Conservation (phyloP, 2,113 vertebrate genomes). For the pig (Sus scrofa) region DNA sequence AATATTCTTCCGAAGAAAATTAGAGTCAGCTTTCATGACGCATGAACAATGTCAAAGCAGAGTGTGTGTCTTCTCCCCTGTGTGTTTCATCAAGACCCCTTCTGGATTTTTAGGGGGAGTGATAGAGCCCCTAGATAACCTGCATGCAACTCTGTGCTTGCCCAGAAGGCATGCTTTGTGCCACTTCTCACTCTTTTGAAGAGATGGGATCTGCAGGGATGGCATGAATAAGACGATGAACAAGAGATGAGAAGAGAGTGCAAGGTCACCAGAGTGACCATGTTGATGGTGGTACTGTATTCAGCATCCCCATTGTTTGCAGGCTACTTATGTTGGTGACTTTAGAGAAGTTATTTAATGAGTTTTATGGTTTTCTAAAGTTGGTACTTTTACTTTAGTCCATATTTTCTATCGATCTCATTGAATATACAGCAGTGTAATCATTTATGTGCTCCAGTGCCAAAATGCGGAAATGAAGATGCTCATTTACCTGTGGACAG, state of each 20-base stretch:
- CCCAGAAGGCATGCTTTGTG: not conserved
- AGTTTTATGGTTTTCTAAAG: constrained; percentile 57
- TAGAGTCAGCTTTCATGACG: not conserved
- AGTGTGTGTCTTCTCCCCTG: not conserved
- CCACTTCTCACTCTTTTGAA: not conserved
- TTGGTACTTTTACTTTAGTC: constrained; percentile 12
- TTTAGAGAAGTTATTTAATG: constrained; percentile 19
- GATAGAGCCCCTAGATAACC: not conserved
- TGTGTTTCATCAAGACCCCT: not conserved
- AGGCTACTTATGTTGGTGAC: not conserved
- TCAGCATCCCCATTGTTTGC: not conserved
- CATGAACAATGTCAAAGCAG: not conserved
- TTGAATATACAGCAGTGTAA: constrained; percentile 50
- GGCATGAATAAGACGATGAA: not conserved
- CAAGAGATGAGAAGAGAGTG: not conserved
- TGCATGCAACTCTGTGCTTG: too few relatives aligned
- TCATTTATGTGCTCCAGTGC: constrained; percentile 45
- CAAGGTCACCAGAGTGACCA: not conserved
- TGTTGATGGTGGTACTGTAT: not conserved
- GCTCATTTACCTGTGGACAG: constrained; percentile 57
- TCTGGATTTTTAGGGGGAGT: not conserved
- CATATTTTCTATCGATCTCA: constrained; percentile 57
- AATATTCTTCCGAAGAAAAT: constrained; percentile 27
- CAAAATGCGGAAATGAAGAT: constrained; percentile 56
- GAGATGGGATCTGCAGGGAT: not conserved